These are phyloP conservation scores for Lepidonotus clava DNA, from an alignment of 2,888 invertebrate species.

Conservation along the genomic window DNA sequence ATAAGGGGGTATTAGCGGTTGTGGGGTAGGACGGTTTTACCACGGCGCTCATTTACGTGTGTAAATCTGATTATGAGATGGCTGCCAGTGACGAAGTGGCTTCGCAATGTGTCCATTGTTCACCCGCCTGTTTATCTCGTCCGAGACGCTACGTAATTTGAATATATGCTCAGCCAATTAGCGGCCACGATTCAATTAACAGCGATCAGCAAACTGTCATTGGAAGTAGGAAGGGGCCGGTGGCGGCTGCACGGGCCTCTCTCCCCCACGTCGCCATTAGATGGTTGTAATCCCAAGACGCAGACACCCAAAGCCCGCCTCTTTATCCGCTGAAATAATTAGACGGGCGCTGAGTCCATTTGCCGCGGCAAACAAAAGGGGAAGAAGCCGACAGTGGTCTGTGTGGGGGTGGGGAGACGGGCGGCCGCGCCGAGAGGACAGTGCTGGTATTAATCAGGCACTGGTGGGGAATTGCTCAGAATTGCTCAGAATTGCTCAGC, in stretches of 20 bases:
- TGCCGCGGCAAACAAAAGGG: conserved; percentile 40
- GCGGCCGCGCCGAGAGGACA: neutral
- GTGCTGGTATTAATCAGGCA: neutral
- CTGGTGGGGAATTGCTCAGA: neutral
- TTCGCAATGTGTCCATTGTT: conserved; percentile 35
- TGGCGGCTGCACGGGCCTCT: no score
- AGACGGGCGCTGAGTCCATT: conserved; percentile 40
- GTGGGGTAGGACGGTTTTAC: neutral
- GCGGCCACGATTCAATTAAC: conserved; percentile 48
- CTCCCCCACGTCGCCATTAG: conserved; percentile 28
- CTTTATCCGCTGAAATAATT: conserved; percentile 43
- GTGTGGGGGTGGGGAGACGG: neutral
- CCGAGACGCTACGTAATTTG: conserved; percentile 26
- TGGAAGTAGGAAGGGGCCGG: neutral
- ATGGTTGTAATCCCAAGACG: neutral
- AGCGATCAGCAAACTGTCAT: conserved; percentile 50
- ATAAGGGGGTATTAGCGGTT: neutral
- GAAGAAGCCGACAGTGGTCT: neutral
- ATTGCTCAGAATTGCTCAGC: neutral
- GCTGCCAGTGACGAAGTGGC: neutral
- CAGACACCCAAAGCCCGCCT: neutral
- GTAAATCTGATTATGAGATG: conserved; percentile 33
- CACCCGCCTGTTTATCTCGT: conserved; percentile 40
- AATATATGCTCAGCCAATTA: conserved; percentile 54
- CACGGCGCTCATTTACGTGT: conserved; percentile 4